Evolutionary conservation across 2,797 vertebrate species (phyloP).

Genomic region (Mastacembelus armatus): DNA sequence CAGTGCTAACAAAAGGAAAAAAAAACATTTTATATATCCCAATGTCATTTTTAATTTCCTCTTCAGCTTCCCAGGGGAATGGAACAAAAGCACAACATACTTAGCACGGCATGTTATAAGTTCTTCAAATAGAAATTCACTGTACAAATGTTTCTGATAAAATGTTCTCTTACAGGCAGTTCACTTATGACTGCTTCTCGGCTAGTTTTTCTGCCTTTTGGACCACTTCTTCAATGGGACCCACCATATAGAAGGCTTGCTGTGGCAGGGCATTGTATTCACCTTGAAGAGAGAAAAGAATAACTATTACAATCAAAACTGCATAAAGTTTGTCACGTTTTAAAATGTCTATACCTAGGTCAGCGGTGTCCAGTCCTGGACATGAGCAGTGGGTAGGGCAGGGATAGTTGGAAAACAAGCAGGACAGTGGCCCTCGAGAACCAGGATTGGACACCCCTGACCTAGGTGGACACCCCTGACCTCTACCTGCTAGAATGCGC

Average conservation of each 20-base stretch:
- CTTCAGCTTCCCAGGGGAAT: conserved; percentile 41
- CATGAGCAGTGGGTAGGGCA: too few relatives aligned
- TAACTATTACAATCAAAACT: neutral
- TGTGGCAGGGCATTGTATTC: conserved; percentile 93
- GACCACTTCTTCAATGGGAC: conserved; percentile 95
- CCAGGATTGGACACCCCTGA: too few relatives aligned
- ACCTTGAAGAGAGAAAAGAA: conserved; percentile 75
- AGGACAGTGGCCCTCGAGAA: too few relatives aligned
- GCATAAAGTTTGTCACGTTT: neutral
- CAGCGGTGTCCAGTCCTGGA: too few relatives aligned
- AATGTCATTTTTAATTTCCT: conserved; percentile 42
- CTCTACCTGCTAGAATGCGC: conserved; percentile 91
- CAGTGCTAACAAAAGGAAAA: neutral
- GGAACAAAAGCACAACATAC: conserved; percentile 54
- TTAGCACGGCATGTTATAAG: conserved; percentile 27
- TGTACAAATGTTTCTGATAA: conserved; percentile 52
- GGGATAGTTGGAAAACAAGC: too few relatives aligned
- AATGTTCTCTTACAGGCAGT: conserved; percentile 4
- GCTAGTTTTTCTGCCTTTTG: conserved; percentile 93
- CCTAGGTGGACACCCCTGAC: too few relatives aligned
- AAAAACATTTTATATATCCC: conserved; percentile 15
- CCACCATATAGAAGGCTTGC: conserved; percentile 98
- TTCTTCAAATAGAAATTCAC: conserved; percentile 49
- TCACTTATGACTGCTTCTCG: conserved; percentile 90
- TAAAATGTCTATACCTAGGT: neutral